A percentile compares a stretch with the other conserved stretches of the same genome.
These are phyloP conservation scores for Drosophila mimetica DNA, from an alignment of 2,888 invertebrate genomes.

Conservation along the genomic window DNA sequence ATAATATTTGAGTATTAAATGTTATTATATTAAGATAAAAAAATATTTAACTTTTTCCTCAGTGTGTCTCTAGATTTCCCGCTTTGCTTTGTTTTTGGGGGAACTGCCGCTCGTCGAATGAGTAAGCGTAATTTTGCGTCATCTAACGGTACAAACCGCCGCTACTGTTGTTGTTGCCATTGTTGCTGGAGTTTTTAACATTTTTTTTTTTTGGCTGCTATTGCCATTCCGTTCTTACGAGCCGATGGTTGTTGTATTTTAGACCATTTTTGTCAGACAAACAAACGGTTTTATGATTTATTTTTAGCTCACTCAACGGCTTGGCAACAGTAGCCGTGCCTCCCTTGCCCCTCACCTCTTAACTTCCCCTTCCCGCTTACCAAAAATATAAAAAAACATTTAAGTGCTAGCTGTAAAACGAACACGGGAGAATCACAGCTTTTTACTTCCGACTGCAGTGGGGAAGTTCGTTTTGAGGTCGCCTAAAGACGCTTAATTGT, in stretches of 20 bases:
- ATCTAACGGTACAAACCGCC: constrained; percentile 77
- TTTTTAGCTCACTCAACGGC: constrained; percentile 65
- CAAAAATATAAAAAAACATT: constrained; percentile 39
- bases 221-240: constrained; percentile 51
- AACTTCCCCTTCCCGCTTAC: constrained; percentile 26
- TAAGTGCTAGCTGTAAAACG: constrained; percentile 70
- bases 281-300: constrained; percentile 80
- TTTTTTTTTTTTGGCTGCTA: constrained; percentile 55
- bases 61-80: constrained; percentile 26
- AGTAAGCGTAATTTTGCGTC: constrained; percentile 80
- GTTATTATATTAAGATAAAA: too few species aligned
- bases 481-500: constrained; percentile 41
- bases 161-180: constrained; percentile 68
- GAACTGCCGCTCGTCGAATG: constrained; percentile 64
- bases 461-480: constrained; percentile 47
- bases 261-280: constrained; percentile 80
- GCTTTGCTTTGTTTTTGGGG: constrained; percentile 38
- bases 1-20: too few species aligned
- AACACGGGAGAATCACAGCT: constrained; percentile 28
- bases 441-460: constrained; percentile 69
- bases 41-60: neutral
- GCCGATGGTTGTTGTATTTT: constrained; percentile 65
- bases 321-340: constrained; percentile 55
- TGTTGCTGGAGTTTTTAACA: constrained; percentile 41
- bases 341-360: neutral